Evolutionary conservation across 2,888 invertebrate genomes (phyloP).

Genomic region (Silvanus unidentatus): DNA sequence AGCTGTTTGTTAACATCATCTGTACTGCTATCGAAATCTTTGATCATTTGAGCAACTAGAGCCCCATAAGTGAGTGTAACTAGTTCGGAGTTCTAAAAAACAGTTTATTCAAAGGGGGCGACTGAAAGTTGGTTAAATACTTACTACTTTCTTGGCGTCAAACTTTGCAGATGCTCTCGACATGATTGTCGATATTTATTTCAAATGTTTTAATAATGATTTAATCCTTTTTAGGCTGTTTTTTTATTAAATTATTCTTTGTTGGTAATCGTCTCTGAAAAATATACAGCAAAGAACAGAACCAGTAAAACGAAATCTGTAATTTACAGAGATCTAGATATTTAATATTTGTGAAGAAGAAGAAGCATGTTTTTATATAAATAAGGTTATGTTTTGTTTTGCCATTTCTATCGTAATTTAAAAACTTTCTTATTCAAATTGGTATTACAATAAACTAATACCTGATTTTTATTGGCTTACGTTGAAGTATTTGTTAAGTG

Average conservation of each 20-base stretch:
- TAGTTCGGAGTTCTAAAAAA: constrained; percentile 83
- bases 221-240: neutral
- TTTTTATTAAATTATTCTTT: too few species aligned
- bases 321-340: too few species aligned
- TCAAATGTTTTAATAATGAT: constrained; percentile 1
- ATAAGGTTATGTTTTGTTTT: too few species aligned
- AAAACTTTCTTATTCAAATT: too few species aligned
- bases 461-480: too few species aligned
- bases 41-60: constrained; percentile 91
- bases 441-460: too few species aligned
- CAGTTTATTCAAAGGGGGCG: constrained; percentile 3
- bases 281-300: too few species aligned
- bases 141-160: constrained; percentile 74
- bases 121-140: constrained; percentile 28
- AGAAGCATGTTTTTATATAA: neutral
- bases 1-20: constrained; percentile 97
- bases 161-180: constrained; percentile 64
- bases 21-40: constrained; percentile 92
- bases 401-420: too few species aligned
- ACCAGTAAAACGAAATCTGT: too few species aligned
- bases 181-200: constrained; percentile 47
- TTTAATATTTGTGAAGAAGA: too few species aligned
- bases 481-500: too few species aligned
- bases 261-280: too few species aligned
- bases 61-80: constrained; percentile 97